phyloP scores from a whole-genome alignment of 2,797 vertebrate species.

The Ispidina lecontei region DNA sequence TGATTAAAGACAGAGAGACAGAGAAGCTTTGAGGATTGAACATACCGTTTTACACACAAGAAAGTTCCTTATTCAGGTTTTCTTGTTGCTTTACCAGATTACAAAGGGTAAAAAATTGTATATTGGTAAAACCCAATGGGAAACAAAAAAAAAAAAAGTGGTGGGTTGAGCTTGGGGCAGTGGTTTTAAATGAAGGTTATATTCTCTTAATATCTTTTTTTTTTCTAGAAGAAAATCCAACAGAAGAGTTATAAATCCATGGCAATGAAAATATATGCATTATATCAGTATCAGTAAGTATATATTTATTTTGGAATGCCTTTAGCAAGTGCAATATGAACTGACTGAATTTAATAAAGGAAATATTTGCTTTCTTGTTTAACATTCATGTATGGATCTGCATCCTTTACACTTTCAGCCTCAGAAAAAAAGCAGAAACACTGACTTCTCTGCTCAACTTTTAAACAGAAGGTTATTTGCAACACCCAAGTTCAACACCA shows the following conservation, averaged over 20 bases:
- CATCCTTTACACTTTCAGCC: background rate
- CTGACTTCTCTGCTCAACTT: background rate
- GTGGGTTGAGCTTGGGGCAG: background rate
- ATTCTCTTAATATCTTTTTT: slow-evolving; percentile 36
- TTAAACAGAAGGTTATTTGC: background rate
- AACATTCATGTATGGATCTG: background rate
- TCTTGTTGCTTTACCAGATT: slow-evolving; percentile 7
- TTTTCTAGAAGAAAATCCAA: slow-evolving; percentile 23
- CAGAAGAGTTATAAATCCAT: background rate
- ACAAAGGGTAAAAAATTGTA: background rate
- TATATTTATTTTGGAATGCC: background rate
- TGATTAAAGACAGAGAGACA: background rate
- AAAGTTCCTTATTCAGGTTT: background rate
- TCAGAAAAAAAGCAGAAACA: background rate
- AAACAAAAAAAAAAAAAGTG: slow-evolving; percentile 10
- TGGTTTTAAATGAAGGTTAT: slow-evolving; percentile 7
- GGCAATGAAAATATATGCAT: background rate
- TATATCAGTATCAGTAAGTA: background rate
- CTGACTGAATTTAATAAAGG: background rate
- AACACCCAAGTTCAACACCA: background rate
- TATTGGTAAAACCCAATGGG: background rate
- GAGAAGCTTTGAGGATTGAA: background rate
- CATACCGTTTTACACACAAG: background rate
- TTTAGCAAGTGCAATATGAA: background rate
- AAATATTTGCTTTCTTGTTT: background rate